Percentiles rank a stretch among this genome's conserved stretches.
These are phyloP conservation scores for Plemyria rubiginata DNA, from an alignment of 2,888 invertebrate genomes.

Conservation along the genomic window DNA sequence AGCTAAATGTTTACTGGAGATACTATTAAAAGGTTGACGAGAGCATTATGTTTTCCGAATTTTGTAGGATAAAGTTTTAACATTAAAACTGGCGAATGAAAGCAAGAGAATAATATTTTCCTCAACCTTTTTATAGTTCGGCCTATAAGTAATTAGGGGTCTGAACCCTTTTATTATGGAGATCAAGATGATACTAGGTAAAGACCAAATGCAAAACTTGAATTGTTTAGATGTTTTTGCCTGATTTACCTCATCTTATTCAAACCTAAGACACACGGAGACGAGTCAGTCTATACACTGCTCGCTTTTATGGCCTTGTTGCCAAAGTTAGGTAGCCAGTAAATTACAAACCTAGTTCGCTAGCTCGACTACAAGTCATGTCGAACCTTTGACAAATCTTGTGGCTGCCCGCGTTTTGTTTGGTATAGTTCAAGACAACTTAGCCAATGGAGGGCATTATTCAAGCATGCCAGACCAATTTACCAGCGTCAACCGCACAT, in stretches of 20 bases:
- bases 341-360: slow-evolving; percentile 53
- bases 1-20: slow-evolving; percentile 22
- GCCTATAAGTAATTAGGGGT: too few species aligned
- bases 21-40: slow-evolving; percentile 14
- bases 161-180: too few species aligned
- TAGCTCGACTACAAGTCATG: slow-evolving; percentile 49
- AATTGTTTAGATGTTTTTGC: too few species aligned
- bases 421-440: slow-evolving; percentile 76
- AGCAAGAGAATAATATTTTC: too few species aligned
- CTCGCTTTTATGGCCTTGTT: too few species aligned
- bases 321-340: neutral
- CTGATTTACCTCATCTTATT: too few species aligned
- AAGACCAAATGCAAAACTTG: too few species aligned
- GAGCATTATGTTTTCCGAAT: neutral
- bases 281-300: too few species aligned
- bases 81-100: too few species aligned
- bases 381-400: slow-evolving; percentile 69
- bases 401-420: slow-evolving; percentile 69
- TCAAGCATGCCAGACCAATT: slow-evolving; percentile 73
- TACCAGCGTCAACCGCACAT: slow-evolving; percentile 82
- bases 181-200: too few species aligned
- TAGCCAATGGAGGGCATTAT: slow-evolving; percentile 69
- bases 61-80: neutral
- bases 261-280: too few species aligned
- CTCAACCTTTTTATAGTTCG: too few species aligned